A percentile compares a stretch with the other conserved stretches of the same genome.
Evolutionary conservation across 2,888 invertebrate genomes (phyloP).

Genomic region (Lomographa bimaculata): DNA sequence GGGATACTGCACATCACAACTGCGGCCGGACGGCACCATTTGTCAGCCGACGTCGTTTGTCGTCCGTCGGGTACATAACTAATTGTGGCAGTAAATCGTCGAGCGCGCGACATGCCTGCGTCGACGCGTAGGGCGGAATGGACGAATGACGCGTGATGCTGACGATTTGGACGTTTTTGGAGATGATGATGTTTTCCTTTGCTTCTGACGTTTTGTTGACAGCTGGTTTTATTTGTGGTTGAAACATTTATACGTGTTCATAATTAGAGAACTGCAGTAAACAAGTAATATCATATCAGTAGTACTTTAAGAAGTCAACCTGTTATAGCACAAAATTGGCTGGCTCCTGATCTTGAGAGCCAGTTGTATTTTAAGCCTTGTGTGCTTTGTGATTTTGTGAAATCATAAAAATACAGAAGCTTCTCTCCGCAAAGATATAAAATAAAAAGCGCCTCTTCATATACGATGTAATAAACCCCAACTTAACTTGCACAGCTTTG

Average conservation of each 20-base stretch:
- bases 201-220: constrained; percentile 10
- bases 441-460: too few relatives aligned
- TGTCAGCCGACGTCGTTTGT: constrained; percentile 70
- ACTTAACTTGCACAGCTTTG: too few relatives aligned
- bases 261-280: too few relatives aligned
- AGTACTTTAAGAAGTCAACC: too few relatives aligned
- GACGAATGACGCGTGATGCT: constrained; percentile 37
- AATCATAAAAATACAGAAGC: too few relatives aligned
- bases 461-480: too few relatives aligned
- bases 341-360: too few relatives aligned
- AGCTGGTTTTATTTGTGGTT: constrained; percentile 1
- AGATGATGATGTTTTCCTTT: constrained; percentile 25
- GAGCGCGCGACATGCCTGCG: constrained; percentile 52
- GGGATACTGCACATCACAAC: constrained; percentile 14
- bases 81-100: constrained; percentile 75
- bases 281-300: too few relatives aligned
- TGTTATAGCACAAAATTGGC: too few relatives aligned
- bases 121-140: constrained; percentile 39
- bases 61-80: constrained; percentile 70
- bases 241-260: constrained; percentile 1
- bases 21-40: constrained; percentile 54
- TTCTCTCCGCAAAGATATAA: too few relatives aligned
- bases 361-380: too few relatives aligned
- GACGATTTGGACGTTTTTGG: constrained; percentile 26
- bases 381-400: too few relatives aligned